These are phyloP conservation scores for Drosophila trichaetosa DNA, from an alignment of 2,888 invertebrate species.

Conservation along the genomic window DNA sequence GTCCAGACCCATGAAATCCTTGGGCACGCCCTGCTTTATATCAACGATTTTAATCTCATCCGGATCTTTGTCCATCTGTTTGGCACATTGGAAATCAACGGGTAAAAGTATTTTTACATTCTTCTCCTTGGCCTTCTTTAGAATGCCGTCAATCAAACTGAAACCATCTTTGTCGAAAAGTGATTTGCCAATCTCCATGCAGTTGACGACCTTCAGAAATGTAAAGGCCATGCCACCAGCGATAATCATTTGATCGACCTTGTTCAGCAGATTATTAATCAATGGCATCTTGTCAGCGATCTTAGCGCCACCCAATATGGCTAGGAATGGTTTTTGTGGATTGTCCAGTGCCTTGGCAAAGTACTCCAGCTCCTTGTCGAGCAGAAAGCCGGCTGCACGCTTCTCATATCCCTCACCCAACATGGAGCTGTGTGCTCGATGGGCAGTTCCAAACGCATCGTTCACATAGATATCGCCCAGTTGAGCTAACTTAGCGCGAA, in stretches of 20 bases:
- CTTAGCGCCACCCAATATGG: conserved; percentile 99
- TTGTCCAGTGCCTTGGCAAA: conserved; percentile 98
- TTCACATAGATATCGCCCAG: conserved; percentile 99
- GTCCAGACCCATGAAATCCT: conserved; percentile 97
- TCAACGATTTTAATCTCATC: conserved; percentile 89
- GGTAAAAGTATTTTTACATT: conserved; percentile 97
- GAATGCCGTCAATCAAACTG: conserved; percentile 94
- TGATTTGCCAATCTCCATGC: conserved; percentile 98
- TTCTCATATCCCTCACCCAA: conserved; percentile 96
- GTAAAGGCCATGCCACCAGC: conserved; percentile 99
- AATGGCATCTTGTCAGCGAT: conserved; percentile 99
- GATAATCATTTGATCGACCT: conserved; percentile 99
- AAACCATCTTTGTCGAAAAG: conserved; percentile 98
- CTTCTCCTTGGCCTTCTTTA: conserved; percentile 96
- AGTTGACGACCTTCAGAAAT: conserved; percentile 95
- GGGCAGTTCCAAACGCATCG: conserved; percentile 99
- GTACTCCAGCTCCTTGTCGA: conserved; percentile 98
- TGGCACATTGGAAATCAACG: conserved; percentile 96
- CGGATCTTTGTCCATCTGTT: conserved; percentile 97
- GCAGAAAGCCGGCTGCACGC: conserved; percentile 96
- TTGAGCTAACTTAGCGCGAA: conserved; percentile 94
- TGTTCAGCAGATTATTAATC: conserved; percentile 98
- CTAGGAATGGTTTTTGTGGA: conserved; percentile 97
- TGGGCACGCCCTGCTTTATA: conserved; percentile 93
- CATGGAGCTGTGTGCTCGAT: conserved; percentile 95